Evolutionary conservation across 2,888 invertebrate species (phyloP).

Genomic region (Lasiommata megera): DNA sequence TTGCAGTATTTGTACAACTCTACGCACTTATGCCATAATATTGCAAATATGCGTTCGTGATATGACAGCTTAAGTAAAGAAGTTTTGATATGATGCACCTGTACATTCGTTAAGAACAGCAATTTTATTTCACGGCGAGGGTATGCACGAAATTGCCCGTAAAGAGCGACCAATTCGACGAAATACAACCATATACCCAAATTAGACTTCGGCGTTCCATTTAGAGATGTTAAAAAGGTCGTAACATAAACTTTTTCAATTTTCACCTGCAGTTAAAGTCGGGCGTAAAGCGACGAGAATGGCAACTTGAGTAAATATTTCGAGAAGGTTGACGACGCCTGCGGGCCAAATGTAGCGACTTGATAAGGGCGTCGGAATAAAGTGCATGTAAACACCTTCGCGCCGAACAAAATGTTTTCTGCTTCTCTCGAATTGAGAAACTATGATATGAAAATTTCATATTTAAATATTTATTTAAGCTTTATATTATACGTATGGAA

Average conservation of each 20-base stretch:
- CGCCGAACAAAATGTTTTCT: slow-evolving; percentile 56
- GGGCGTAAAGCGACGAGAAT: slow-evolving; percentile 60
- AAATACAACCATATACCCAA: slow-evolving; percentile 36
- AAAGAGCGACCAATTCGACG: slow-evolving; percentile 27
- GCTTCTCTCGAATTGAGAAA: slow-evolving; percentile 44
- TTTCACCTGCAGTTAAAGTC: slow-evolving; percentile 74
- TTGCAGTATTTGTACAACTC: too few relatives aligned
- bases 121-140: background rate
- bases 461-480: too few relatives aligned
- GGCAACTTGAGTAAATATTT: slow-evolving; percentile 64
- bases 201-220: slow-evolving; percentile 62
- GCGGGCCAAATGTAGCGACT: slow-evolving; percentile 63
- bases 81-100: background rate
- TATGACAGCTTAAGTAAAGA: too few relatives aligned
- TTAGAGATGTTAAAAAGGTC: slow-evolving; percentile 65
- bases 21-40: too few relatives aligned
- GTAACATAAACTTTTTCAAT: slow-evolving; percentile 79
- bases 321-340: slow-evolving; percentile 69
- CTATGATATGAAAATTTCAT: slow-evolving; percentile 10
- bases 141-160: slow-evolving; percentile 21
- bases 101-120: background rate
- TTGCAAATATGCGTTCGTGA: too few relatives aligned
- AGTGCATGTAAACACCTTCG: slow-evolving; percentile 74
- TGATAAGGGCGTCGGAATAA: slow-evolving; percentile 68
- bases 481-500: too few relatives aligned